phyloP scores from a whole-genome alignment of 2,113 vertebrate genomes.

The Henicopernis longicauda region DNA sequence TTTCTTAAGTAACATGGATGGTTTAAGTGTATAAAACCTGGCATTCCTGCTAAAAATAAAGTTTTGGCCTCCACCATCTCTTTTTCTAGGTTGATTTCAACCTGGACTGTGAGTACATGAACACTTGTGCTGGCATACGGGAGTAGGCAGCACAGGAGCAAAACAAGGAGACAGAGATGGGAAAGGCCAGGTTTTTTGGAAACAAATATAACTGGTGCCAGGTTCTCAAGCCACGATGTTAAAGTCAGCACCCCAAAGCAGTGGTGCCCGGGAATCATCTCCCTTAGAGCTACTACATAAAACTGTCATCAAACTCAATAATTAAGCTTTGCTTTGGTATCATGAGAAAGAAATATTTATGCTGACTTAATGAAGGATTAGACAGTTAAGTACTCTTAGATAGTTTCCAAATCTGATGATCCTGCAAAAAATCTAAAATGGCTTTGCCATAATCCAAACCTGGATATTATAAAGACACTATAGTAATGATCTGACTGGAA shows the following conservation, averaged over 20 bases:
- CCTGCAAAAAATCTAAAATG: neutral
- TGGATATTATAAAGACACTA: neutral
- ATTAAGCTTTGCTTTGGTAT: neutral
- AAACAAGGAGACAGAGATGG: neutral
- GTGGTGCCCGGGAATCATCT: neutral
- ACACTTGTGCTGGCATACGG: neutral
- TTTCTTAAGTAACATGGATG: neutral
- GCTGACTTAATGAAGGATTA: neutral
- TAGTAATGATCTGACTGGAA: neutral
- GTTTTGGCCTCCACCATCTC: neutral
- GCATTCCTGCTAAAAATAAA: neutral
- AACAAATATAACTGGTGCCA: neutral
- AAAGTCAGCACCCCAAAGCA: neutral
- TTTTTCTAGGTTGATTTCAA: constrained; percentile 25
- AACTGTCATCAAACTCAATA: neutral
- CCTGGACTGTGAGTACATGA: neutral
- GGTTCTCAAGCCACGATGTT: neutral
- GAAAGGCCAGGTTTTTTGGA: neutral
- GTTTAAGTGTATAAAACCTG: neutral
- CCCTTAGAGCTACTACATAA: neutral
- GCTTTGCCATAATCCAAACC: neutral
- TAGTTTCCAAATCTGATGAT: neutral
- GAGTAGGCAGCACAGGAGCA: neutral
- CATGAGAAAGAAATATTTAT: neutral
- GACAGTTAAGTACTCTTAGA: neutral